Conservation (phyloP, 2,797 vertebrate genomes). For the Mormyrus hasselquistii region DNA sequence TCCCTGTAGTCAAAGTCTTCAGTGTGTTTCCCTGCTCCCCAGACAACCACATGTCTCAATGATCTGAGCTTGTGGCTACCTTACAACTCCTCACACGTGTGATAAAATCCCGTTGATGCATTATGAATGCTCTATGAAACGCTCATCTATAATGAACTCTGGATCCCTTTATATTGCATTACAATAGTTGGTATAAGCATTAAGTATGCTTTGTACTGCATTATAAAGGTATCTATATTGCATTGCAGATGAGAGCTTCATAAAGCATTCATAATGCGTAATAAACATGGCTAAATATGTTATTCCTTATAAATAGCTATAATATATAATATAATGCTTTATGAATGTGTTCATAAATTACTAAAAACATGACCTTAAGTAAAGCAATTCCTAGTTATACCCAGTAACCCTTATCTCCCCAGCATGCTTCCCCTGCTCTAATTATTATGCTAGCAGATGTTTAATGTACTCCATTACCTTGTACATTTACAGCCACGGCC, state of each 20-base stretch:
- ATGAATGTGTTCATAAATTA: not conserved
- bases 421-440: not conserved
- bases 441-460: constrained; percentile 11
- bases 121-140: no score
- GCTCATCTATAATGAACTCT: no score
- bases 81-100: no score
- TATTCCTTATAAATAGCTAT: not conserved
- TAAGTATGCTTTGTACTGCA: not conserved
- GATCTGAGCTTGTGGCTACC: no score
- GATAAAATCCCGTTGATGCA: no score
- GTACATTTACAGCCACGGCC: not conserved
- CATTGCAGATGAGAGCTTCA: not conserved
- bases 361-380: not conserved
- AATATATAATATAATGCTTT: not conserved
- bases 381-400: not conserved
- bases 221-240: not conserved
- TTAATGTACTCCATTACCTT: constrained; percentile 12
- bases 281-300: not conserved
- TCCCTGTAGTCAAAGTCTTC: no score
- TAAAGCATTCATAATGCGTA: not conserved
- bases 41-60: no score
- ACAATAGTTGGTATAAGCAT: not conserved
- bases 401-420: not conserved
- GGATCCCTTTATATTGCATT: no score
- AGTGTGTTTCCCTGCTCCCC: no score